Conservation (phyloP, 2,888 invertebrate species). For the Marasmarcha lunaedactyla region DNA sequence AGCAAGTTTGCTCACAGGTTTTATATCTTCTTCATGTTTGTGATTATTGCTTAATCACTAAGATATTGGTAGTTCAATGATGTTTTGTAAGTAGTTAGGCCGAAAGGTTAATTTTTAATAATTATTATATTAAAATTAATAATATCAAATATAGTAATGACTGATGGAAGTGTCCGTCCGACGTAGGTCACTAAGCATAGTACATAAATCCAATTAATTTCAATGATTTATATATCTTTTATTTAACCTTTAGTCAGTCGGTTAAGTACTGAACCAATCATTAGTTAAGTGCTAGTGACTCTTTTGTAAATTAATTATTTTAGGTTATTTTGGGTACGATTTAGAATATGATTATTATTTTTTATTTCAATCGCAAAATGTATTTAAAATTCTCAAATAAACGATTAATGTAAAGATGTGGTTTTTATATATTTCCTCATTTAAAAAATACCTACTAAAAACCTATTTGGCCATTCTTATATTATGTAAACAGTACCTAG, state of each 20-base stretch:
- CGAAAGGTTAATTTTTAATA: neutral
- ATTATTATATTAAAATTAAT: neutral
- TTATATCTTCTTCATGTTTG: neutral
- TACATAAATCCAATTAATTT: conserved; percentile 23
- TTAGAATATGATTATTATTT: conserved; percentile 32
- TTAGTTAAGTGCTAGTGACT: conserved; percentile 22
- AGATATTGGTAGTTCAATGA: neutral
- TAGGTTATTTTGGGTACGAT: conserved; percentile 30
- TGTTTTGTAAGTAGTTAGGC: neutral
- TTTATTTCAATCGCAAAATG: conserved; percentile 42
- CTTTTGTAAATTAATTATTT: conserved; percentile 41
- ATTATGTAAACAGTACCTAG: too few species aligned
- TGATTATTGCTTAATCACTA: neutral
- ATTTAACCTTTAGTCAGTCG: conserved; percentile 28
- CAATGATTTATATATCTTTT: conserved; percentile 15
- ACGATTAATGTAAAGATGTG: conserved; percentile 19
- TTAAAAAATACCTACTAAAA: neutral
- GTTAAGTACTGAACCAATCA: conserved; percentile 28
- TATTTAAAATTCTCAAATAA: conserved; percentile 62
- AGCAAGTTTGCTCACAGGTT: neutral
- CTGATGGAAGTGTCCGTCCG: neutral
- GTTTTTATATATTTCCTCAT: neutral
- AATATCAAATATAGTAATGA: neutral
- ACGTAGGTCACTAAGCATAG: neutral
- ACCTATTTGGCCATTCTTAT: neutral